A percentile compares a stretch with the other conserved stretches of the same genome.
These are phyloP conservation scores for Aphaenogaster floridana DNA, from an alignment of 1,140 invertebrate genomes.

Conservation along the genomic window DNA sequence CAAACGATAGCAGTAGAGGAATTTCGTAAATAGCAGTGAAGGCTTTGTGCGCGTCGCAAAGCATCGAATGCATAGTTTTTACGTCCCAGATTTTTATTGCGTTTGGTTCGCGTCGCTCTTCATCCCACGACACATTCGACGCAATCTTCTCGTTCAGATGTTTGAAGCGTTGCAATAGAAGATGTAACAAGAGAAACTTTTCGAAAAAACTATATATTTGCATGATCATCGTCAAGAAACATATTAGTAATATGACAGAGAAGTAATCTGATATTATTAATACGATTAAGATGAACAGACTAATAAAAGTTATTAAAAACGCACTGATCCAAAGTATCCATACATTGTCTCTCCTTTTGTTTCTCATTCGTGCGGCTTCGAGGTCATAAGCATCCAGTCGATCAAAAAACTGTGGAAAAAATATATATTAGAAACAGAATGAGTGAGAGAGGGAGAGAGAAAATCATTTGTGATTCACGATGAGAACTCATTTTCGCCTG, in stretches of 20 bases:
- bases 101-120: background rate
- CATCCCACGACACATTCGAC: conserved; percentile 13
- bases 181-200: conserved; percentile 7
- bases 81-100: background rate
- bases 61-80: conserved; percentile 15
- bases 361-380: conserved; percentile 9
- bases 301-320: background rate
- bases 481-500: background rate
- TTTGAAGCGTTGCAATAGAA: conserved; percentile 17
- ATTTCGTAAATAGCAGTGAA: conserved; percentile 28
- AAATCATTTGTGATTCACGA: background rate
- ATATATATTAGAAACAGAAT: background rate
- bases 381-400: conserved; percentile 16
- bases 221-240: background rate
- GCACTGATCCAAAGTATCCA: background rate
- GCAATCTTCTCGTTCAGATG: conserved; percentile 31
- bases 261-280: no score
- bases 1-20: background rate
- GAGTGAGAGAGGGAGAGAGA: background rate
- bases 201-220: background rate
- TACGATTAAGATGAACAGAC: background rate
- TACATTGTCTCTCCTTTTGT: conserved; percentile 4
- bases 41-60: conserved; percentile 21
- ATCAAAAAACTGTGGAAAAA: conserved; percentile 9
- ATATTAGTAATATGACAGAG: no score